phyloP scores from a whole-genome alignment of 2,113 vertebrate species.

The Nibea albiflora region DNA sequence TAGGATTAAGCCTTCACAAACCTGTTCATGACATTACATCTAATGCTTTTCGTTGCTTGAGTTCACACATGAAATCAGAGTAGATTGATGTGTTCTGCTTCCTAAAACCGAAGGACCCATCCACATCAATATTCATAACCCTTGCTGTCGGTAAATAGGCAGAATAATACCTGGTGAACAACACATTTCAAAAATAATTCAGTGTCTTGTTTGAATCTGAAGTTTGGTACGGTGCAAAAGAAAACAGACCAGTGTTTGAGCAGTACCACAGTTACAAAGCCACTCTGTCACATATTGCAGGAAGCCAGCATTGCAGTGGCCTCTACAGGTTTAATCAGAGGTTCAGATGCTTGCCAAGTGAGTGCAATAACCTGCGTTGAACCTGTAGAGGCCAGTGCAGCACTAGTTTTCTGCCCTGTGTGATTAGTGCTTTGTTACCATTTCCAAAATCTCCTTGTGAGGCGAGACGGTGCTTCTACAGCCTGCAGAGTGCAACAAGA shows the following conservation, averaged over 20 bases:
- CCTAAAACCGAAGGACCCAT: background rate
- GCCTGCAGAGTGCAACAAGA: conserved; percentile 23
- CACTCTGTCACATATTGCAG: background rate
- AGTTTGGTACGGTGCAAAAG: background rate
- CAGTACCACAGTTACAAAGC: background rate
- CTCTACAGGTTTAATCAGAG: conserved; percentile 51
- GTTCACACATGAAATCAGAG: background rate
- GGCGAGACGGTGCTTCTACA: conserved; percentile 35
- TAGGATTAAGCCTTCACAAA: background rate
- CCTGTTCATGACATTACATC: background rate
- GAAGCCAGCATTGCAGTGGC: conserved; percentile 56
- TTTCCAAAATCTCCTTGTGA: conserved; percentile 56
- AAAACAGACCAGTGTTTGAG: background rate
- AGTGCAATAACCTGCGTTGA: conserved; percentile 75
- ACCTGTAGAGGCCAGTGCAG: conserved; percentile 81
- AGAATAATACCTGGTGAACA: background rate
- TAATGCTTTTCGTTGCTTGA: background rate
- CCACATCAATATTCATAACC: background rate
- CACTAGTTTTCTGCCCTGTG: conserved; percentile 73
- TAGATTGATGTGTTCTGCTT: background rate
- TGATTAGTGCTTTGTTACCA: conserved; percentile 65
- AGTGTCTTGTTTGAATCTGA: background rate
- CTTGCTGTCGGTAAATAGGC: background rate
- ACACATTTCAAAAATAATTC: background rate
- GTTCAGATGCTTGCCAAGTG: conserved; percentile 50